These are phyloP conservation scores for Agrotis puta DNA, from an alignment of 2,888 invertebrate genomes.

Conservation along the genomic window DNA sequence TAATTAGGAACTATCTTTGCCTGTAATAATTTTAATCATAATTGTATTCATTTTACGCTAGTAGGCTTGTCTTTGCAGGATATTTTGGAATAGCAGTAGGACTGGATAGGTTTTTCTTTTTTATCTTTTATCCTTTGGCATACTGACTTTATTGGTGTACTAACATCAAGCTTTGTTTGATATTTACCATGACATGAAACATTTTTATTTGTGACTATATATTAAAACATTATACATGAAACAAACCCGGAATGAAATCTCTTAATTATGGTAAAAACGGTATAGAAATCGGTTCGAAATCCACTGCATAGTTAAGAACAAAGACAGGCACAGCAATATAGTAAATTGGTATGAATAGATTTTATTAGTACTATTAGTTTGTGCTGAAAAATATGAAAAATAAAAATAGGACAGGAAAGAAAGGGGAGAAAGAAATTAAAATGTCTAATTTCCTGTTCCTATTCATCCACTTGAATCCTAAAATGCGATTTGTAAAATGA, in stretches of 20 bases:
- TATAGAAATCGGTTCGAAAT: background rate
- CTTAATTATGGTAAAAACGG: background rate
- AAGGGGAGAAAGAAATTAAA: constrained; percentile 36
- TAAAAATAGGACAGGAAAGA: background rate
- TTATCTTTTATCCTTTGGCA: too few species aligned
- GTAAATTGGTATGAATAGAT: background rate
- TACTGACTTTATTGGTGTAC: background rate
- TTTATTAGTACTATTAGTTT: background rate
- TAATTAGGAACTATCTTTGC: constrained; percentile 30
- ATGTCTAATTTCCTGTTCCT: constrained; percentile 38
- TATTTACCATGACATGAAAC: background rate
- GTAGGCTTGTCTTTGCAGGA: background rate
- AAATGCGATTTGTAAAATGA: constrained; percentile 6
- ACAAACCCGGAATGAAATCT: background rate
- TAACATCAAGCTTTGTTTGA: background rate
- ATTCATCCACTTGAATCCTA: constrained; percentile 30
- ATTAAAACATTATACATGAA: background rate
- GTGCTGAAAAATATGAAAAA: background rate
- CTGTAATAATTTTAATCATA: constrained; percentile 10
- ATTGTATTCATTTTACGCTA: constrained; percentile 4
- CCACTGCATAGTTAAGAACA: background rate
- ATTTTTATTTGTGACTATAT: background rate
- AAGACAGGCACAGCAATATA: background rate
- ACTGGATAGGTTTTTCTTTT: background rate
- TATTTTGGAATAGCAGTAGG: background rate